A percentile compares a stretch with the other conserved stretches of the same genome.
phyloP scores from a whole-genome alignment of 64 coral and sea anemone species.

The Acropora yongei region DNA sequence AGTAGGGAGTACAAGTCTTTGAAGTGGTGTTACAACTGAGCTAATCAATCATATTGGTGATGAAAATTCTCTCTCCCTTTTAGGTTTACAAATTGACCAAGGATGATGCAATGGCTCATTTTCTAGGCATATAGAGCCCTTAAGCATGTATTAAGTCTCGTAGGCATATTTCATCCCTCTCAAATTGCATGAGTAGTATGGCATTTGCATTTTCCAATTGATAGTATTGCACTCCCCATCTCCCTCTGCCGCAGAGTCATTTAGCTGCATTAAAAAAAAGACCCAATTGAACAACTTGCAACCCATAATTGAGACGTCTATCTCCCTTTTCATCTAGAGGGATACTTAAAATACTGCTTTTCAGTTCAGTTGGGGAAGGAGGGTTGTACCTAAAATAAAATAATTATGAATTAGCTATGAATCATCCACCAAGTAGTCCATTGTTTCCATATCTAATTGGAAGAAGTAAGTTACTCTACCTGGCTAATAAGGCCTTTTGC shows the following conservation, averaged over 20 bases:
- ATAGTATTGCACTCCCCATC: conserved; percentile 55
- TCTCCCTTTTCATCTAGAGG: conserved; percentile 34
- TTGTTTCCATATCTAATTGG: too few species aligned
- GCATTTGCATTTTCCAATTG: conserved; percentile 76
- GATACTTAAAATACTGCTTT: not conserved
- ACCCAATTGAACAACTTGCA: conserved; percentile 61
- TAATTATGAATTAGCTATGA: not conserved
- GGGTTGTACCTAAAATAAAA: too few species aligned
- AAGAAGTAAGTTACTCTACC: not conserved
- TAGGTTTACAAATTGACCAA: conserved; percentile 66
- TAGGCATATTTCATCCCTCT: conserved; percentile 67
- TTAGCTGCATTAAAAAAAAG: conserved; percentile 59
- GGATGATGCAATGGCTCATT: conserved; percentile 20
- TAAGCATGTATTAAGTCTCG: conserved; percentile 51
- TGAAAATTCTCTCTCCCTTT: conserved; percentile 1
- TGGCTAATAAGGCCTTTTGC: not conserved
- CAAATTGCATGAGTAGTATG: conserved; percentile 44
- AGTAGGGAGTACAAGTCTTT: conserved; percentile 7
- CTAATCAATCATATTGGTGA: not conserved
- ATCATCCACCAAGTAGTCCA: too few species aligned
- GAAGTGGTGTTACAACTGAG: not conserved
- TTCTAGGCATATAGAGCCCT: conserved; percentile 45
- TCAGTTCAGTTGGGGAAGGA: not conserved
- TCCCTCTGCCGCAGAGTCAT: conserved; percentile 68
- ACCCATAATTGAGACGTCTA: conserved; percentile 50